phyloP scores from a whole-genome alignment of 2,888 invertebrate genomes.

The Philhelius pedissequus region DNA sequence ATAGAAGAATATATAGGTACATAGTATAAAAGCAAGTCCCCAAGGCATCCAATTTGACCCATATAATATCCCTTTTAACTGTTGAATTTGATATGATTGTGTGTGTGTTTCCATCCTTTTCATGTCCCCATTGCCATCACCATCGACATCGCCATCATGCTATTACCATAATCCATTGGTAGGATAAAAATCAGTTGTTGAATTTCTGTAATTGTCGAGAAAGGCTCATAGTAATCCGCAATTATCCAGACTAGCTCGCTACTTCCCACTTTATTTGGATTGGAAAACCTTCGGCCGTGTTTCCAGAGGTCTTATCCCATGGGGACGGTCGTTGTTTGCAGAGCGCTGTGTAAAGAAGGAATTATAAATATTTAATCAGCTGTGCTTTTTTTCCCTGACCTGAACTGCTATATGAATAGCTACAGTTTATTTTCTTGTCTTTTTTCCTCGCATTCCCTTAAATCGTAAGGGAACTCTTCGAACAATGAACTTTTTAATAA shows the following conservation, averaged over 20 bases:
- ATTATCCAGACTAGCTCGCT: conserved; percentile 45
- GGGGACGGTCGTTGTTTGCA: neutral
- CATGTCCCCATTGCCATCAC: neutral
- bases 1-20: too few species aligned
- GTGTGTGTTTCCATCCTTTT: neutral
- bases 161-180: conserved; percentile 64
- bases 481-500: neutral
- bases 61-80: conserved; percentile 39
- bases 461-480: neutral
- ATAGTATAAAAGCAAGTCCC: neutral
- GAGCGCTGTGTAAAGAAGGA: neutral
- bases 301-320: neutral
- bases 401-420: conserved; percentile 12
- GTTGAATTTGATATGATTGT: conserved; percentile 44
- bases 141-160: neutral
- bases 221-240: conserved; percentile 59
- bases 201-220: conserved; percentile 61
- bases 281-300: neutral
- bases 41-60: conserved; percentile 24
- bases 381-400: conserved; percentile 30
- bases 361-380: conserved; percentile 61
- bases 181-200: conserved; percentile 64
- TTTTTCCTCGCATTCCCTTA: neutral
- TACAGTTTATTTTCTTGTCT: neutral
- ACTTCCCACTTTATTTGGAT: conserved; percentile 21